Conservation (phyloP, 2,888 invertebrate genomes). For the Pocota personata region DNA sequence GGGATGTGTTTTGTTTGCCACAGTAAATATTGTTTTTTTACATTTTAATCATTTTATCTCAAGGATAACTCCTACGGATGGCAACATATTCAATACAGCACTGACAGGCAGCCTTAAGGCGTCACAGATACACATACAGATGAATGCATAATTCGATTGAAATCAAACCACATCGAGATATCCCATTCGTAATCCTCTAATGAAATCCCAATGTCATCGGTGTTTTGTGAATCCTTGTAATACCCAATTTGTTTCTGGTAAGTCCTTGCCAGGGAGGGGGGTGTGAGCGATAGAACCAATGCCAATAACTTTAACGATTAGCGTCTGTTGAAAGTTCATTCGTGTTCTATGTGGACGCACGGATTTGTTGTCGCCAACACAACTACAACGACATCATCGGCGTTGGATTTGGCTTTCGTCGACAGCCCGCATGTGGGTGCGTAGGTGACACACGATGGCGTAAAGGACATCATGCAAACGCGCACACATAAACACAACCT, state of each 20-base stretch:
- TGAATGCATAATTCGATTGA: slow-evolving; percentile 14
- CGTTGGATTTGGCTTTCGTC: slow-evolving; percentile 34
- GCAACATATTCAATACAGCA: not conserved
- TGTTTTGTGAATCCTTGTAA: slow-evolving; percentile 46
- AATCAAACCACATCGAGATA: slow-evolving; percentile 23
- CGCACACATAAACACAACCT: slow-evolving; percentile 1
- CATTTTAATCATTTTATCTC: slow-evolving; percentile 38
- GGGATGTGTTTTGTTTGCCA: not conserved
- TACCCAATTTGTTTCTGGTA: slow-evolving; percentile 47
- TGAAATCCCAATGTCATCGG: slow-evolving; percentile 48
- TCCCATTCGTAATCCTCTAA: slow-evolving; percentile 51
- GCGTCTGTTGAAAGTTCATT: slow-evolving; percentile 62
- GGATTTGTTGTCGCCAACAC: slow-evolving; percentile 43
- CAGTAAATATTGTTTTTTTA: slow-evolving; percentile 51
- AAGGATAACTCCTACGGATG: not conserved
- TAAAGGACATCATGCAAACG: slow-evolving; percentile 14
- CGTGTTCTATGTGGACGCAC: slow-evolving; percentile 34
- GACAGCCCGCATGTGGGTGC: slow-evolving; percentile 39
- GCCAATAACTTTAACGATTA: slow-evolving; percentile 58
- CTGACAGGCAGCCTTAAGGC: not conserved
- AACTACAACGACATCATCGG: slow-evolving; percentile 14
- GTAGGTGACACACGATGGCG: slow-evolving; percentile 44
- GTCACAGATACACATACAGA: not conserved
- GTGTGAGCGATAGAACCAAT: not conserved
- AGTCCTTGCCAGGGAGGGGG: not conserved